A percentile compares a stretch with the other conserved stretches of the same genome.
These are phyloP conservation scores for Xiphophorus hellerii DNA, from an alignment of 2,113 vertebrate genomes.

Conservation along the genomic window DNA sequence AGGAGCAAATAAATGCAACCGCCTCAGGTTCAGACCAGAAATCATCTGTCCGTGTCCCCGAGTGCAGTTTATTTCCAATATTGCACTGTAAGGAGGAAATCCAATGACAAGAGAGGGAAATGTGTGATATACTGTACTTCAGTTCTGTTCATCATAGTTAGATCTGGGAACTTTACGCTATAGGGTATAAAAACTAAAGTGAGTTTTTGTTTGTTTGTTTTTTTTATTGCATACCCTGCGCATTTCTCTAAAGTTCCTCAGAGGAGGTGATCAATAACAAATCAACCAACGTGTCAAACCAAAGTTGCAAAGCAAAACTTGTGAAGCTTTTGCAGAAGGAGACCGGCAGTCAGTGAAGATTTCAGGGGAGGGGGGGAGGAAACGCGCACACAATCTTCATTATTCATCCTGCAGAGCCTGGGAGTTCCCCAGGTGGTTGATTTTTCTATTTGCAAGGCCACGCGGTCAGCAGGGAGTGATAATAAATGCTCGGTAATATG, in stretches of 20 bases:
- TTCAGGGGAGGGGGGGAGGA: neutral
- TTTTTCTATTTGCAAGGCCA: constrained; percentile 27
- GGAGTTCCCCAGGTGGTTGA: constrained; percentile 7
- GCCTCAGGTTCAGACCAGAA: constrained; percentile 26
- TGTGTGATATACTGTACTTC: neutral
- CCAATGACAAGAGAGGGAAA: constrained; percentile 1
- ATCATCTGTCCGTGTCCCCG: constrained; percentile 21
- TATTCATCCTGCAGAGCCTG: constrained; percentile 28
- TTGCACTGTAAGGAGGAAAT: neutral
- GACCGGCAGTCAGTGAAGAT: neutral
- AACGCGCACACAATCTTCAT: constrained; percentile 15
- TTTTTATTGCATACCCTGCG: constrained; percentile 3
- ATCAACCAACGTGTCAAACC: constrained; percentile 31
- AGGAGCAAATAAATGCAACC: constrained; percentile 9
- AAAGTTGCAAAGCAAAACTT: constrained; percentile 27
- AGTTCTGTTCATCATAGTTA: constrained; percentile 18
- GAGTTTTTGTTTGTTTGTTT: neutral
- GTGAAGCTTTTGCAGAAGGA: constrained; percentile 24
- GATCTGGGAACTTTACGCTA: constrained; percentile 7
- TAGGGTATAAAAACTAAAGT: constrained; percentile 27
- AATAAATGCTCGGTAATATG: constrained; percentile 63
- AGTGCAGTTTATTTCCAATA: constrained; percentile 33
- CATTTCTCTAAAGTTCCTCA: constrained; percentile 17
- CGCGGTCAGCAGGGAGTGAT: constrained; percentile 43
- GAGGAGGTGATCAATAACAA: constrained; percentile 45